Percentiles rank a stretch among this genome's conserved stretches.
Evolutionary conservation across 1,140 invertebrate genomes (phyloP).

Genomic region (Neodiprion pinetum): DNA sequence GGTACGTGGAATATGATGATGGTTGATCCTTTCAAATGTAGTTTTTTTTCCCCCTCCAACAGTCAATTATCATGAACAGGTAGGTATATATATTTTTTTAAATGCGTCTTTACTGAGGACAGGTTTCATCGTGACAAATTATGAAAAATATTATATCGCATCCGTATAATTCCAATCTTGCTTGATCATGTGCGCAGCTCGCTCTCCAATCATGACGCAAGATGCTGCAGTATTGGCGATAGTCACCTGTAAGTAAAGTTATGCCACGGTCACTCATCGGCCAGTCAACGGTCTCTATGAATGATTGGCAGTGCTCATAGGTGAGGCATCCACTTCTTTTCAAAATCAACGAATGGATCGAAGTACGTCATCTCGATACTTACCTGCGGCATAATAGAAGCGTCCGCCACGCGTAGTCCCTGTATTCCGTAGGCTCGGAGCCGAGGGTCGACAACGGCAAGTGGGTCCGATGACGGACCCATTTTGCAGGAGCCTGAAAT

Average conservation of each 20-base stretch:
- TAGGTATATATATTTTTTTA: too few relatives aligned
- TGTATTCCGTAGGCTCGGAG: conserved; percentile 57
- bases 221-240: conserved; percentile 62
- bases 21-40: too few relatives aligned
- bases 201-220: conserved; percentile 67
- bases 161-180: conserved; percentile 18
- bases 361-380: neutral
- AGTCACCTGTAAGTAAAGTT: conserved; percentile 32
- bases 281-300: too few relatives aligned
- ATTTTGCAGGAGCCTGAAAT: conserved; percentile 61
- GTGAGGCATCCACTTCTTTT: too few relatives aligned
- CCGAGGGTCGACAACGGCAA: conserved; percentile 60
- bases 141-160: too few relatives aligned
- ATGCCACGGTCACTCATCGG: too few relatives aligned
- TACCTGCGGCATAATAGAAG: conserved; percentile 54
- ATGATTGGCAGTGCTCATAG: neutral
- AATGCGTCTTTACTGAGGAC: too few relatives aligned
- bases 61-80: too few relatives aligned
- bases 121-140: too few relatives aligned
- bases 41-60: too few relatives aligned
- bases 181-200: conserved; percentile 65
- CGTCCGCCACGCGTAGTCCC: conserved; percentile 60
- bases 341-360: too few relatives aligned
- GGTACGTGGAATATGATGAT: too few relatives aligned
- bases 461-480: conserved; percentile 56